phyloP scores from a whole-genome alignment of 2,113 vertebrate species.

The Manacus vitellinus region DNA sequence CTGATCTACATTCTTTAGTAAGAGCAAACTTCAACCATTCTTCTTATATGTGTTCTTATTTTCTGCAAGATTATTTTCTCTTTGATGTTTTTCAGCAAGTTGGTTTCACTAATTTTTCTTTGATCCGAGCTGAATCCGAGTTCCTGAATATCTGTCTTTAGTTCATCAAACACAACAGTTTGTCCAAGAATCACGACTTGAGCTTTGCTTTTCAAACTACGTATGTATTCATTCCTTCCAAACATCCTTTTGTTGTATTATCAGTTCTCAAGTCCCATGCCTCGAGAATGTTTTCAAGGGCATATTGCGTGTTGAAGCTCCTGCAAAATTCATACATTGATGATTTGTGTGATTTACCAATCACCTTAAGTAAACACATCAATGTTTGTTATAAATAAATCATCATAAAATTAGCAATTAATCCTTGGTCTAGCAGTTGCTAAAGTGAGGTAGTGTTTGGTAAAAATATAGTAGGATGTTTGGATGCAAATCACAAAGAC shows the following conservation, averaged over 20 bases:
- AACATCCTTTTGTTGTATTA: neutral
- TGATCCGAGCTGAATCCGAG: neutral
- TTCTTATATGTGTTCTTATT: neutral
- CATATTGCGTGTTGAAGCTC: neutral
- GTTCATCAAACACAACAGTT: neutral
- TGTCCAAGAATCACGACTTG: neutral
- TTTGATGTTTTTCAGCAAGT: neutral
- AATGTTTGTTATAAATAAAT: conserved; percentile 7
- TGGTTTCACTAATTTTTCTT: neutral
- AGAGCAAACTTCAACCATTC: neutral
- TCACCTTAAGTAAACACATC: neutral
- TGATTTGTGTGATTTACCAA: neutral
- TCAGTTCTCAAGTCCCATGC: neutral
- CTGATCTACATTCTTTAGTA: neutral
- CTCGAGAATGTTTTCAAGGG: neutral
- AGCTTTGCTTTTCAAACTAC: neutral
- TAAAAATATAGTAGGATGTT: neutral
- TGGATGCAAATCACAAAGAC: neutral
- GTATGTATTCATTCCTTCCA: neutral
- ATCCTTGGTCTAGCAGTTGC: neutral
- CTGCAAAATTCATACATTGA: neutral
- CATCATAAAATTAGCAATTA: neutral
- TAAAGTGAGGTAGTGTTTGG: neutral
- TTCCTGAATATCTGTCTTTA: neutral
- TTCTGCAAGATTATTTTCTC: neutral